These are phyloP conservation scores for Nilaparvata lugens DNA, from an alignment of 1,140 invertebrate genomes.

Conservation along the genomic window DNA sequence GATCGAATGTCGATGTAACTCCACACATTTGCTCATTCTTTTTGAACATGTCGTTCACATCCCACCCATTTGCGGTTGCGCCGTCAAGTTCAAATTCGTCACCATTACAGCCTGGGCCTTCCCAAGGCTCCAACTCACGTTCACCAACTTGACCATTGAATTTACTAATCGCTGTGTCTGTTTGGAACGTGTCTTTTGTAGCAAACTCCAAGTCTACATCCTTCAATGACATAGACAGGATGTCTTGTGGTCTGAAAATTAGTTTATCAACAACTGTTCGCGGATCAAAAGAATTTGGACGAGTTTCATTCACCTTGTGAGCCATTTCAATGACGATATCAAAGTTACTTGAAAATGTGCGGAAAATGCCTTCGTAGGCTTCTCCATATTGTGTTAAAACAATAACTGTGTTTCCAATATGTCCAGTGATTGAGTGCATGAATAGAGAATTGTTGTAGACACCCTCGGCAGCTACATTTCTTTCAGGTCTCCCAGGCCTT, in stretches of 20 bases:
- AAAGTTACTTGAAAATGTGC: slow-evolving; percentile 74
- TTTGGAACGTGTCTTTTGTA: slow-evolving; percentile 70
- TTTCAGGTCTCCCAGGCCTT: slow-evolving; percentile 40
- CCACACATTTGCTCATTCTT: slow-evolving; percentile 86
- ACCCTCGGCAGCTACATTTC: slow-evolving; percentile 58
- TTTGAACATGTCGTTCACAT: slow-evolving; percentile 88
- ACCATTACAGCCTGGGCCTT: slow-evolving; percentile 53
- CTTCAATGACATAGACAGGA: slow-evolving; percentile 65
- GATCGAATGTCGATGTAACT: slow-evolving; percentile 79
- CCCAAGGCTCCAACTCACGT: slow-evolving; percentile 84
- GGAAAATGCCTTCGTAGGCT: slow-evolving; percentile 77
- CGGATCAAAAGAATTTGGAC: slow-evolving; percentile 44
- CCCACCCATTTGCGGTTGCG: slow-evolving; percentile 71
- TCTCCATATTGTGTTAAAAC: slow-evolving; percentile 67
- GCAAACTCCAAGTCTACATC: slow-evolving; percentile 84
- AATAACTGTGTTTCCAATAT: slow-evolving; percentile 72
- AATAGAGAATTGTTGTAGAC: slow-evolving; percentile 79
- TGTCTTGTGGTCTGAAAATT: slow-evolving; percentile 74
- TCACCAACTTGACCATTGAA: slow-evolving; percentile 55
- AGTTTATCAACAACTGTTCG: slow-evolving; percentile 69
- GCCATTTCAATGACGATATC: slow-evolving; percentile 77
- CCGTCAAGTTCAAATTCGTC: slow-evolving; percentile 54
- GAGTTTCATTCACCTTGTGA: slow-evolving; percentile 63
- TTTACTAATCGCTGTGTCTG: slow-evolving; percentile 67
- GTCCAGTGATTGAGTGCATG: slow-evolving; percentile 73